Percentiles rank a stretch among this genome's conserved stretches.
phyloP scores from a whole-genome alignment of 2,113 vertebrate genomes.

The Pseudopodoces humilis region DNA sequence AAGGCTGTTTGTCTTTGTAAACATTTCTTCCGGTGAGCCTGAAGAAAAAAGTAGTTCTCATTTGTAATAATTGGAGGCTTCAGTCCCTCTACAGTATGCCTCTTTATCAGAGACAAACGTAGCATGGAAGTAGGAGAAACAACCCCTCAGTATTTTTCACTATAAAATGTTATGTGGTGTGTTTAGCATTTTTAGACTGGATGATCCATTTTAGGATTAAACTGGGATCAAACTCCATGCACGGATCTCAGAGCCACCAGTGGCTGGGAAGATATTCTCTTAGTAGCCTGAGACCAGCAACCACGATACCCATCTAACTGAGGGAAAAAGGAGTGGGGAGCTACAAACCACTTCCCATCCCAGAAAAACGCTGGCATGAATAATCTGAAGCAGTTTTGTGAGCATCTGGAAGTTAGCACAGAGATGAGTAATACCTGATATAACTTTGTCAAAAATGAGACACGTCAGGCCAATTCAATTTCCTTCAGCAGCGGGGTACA shows the following conservation, averaged over 20 bases:
- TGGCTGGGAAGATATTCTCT: not conserved
- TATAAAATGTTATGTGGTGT: not conserved
- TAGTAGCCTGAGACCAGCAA: not conserved
- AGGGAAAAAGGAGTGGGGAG: not conserved
- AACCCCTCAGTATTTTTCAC: not conserved
- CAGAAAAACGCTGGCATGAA: not conserved
- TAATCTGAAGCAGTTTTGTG: not conserved
- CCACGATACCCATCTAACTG: not conserved
- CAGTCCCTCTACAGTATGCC: not conserved
- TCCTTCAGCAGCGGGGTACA: not conserved
- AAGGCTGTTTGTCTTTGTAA: not conserved
- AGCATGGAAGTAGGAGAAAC: not conserved
- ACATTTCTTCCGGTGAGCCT: not conserved
- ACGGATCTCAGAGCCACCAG: not conserved
- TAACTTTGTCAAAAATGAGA: not conserved
- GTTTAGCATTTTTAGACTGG: not conserved
- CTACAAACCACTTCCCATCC: not conserved
- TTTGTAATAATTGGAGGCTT: not conserved
- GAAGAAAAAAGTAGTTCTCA: not conserved
- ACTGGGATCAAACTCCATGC: not conserved
- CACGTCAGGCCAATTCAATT: not conserved
- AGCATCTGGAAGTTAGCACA: constrained; percentile 10
- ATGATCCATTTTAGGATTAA: not conserved
- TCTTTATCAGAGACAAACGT: not conserved
- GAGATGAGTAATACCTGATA: constrained; percentile 27